Base-by-base conservation (phyloP, 2,888 invertebrate genomes). In the Synanthedon formicaeformis region DNA sequence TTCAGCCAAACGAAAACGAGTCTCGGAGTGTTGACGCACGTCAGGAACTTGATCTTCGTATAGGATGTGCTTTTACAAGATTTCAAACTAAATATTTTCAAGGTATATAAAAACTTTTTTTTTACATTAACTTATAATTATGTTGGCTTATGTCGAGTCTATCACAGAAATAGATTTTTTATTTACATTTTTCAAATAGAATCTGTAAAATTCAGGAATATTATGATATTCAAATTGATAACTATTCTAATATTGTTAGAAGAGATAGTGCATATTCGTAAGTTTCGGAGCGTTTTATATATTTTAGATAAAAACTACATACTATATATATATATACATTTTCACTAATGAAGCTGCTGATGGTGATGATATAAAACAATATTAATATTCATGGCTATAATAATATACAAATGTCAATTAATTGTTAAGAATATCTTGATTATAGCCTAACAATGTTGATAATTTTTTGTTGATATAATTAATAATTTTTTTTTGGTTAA, bases 31-130 rank as follows among this genome's bases (percentile, higher is more conserved):
- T 99, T 1, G 97, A 97, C 79, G 99, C 98, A 0, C 89, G 99
- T 3, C 99, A 99, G 77, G 99, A 99, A 79, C 81, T 99, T 6
- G 99, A 99, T 89, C 83, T 99, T 53, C 90, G 99, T 58, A 98
- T 99, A 72, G 99, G 99, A 14, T 99, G 99, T 81, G 98, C 98
- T 40, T 99, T 99, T 75, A 99, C 99, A 1, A 90, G 99, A 52
- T 99, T 95, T 73, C 99, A 99, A 86, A 99, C 99, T 0, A 97
- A 96, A 80, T 98, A 96, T 81, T 99, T 99, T 78, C 98, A 96
- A 90, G 95, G 6, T 54, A 45, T 18, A 18, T 18, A 23, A 23
- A 23, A 23, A 1, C 4, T 23, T 23, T 23, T 23, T 23, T n/a
- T 16, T 50, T 50, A 52, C 40, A 13, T 40, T 4, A 4, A 23